These are phyloP conservation scores for Lasioglossum albipes DNA, from an alignment of 1,140 invertebrate species.

Conservation along the genomic window DNA sequence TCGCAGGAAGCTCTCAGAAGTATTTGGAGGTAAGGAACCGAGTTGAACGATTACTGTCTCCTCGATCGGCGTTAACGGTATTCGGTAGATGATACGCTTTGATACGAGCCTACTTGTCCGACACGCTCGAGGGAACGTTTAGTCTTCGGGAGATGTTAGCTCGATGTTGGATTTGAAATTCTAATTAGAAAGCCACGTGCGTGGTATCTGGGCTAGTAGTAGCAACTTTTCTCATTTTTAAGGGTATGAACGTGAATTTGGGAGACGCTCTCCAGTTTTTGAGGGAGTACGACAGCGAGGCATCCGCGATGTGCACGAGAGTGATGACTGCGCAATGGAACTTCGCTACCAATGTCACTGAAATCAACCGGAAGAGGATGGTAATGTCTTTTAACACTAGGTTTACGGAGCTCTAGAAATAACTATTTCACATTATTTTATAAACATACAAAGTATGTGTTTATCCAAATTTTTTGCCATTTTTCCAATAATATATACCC, in stretches of 20 bases:
- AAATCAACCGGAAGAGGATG: constrained; percentile 86
- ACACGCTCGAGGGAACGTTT: constrained; percentile 50
- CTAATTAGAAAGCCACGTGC: constrained; percentile 33
- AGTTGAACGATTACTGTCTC: background rate
- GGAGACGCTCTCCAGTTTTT: constrained; percentile 86
- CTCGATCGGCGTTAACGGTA: constrained; percentile 49
- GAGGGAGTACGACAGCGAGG: constrained; percentile 86
- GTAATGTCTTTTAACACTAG: constrained; percentile 64
- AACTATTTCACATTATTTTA: no score
- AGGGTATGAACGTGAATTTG: constrained; percentile 87
- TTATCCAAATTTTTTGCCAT: no score
- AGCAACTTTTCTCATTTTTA: constrained; percentile 33
- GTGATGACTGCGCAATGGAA: constrained; percentile 87
- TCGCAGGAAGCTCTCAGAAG: constrained; percentile 34
- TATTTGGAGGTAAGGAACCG: constrained; percentile 70
- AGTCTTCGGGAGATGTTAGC: constrained; percentile 37
- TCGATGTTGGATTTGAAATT: constrained; percentile 52
- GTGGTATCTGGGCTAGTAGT: constrained; percentile 35
- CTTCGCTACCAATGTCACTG: constrained; percentile 89
- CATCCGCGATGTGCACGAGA: constrained; percentile 85
- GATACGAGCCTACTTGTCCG: constrained; percentile 45
- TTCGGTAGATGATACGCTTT: constrained; percentile 63
- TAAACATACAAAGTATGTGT: no score
- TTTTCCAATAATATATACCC: no score
- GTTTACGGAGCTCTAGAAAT: no score